phyloP scores from a whole-genome alignment of 37 sponge, comb jelly and placozoan genomes.

The Hexactinellida sp. region DNA sequence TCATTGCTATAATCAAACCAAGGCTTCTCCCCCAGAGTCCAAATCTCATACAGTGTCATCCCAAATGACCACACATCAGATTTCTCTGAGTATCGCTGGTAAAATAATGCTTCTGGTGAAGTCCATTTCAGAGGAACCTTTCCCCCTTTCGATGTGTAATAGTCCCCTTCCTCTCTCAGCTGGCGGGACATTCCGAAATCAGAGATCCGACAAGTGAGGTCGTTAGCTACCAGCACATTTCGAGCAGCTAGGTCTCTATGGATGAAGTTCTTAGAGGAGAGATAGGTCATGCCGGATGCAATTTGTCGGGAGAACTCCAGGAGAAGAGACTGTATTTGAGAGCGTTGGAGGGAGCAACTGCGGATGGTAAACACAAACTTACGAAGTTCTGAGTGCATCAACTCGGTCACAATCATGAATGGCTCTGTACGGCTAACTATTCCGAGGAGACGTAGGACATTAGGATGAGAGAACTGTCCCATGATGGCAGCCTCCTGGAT shows the following conservation, averaged over 20 bases:
- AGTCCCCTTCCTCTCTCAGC: background rate
- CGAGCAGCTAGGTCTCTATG: slow-evolving; percentile 24
- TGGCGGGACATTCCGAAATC: slow-evolving; percentile 12
- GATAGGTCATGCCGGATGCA: slow-evolving; percentile 20
- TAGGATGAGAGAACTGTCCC: slow-evolving; percentile 23
- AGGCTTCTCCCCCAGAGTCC: slow-evolving; percentile 33
- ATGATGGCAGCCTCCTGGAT: slow-evolving; percentile 27
- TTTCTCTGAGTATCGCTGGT: slow-evolving; percentile 31
- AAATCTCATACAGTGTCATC: slow-evolving; percentile 35
- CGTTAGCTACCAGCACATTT: slow-evolving; percentile 10
- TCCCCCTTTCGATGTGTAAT: slow-evolving; percentile 11
- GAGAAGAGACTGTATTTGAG: background rate
- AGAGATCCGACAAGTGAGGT: background rate
- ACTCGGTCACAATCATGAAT: slow-evolving; percentile 81
- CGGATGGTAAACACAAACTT: background rate
- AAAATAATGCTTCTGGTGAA: slow-evolving; percentile 18
- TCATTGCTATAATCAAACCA: slow-evolving; percentile 17
- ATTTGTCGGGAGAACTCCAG: slow-evolving; percentile 11
- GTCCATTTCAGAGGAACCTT: slow-evolving; percentile 18
- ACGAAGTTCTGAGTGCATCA: slow-evolving; percentile 46
- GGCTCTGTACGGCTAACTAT: slow-evolving; percentile 34
- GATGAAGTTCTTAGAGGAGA: slow-evolving; percentile 15
- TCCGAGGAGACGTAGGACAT: slow-evolving; percentile 20
- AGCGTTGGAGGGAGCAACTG: background rate
- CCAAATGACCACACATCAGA: slow-evolving; percentile 42